These are phyloP conservation scores for Penaeus japonicus DNA, from an alignment of 1,140 invertebrate species.

Conservation along the genomic window DNA sequence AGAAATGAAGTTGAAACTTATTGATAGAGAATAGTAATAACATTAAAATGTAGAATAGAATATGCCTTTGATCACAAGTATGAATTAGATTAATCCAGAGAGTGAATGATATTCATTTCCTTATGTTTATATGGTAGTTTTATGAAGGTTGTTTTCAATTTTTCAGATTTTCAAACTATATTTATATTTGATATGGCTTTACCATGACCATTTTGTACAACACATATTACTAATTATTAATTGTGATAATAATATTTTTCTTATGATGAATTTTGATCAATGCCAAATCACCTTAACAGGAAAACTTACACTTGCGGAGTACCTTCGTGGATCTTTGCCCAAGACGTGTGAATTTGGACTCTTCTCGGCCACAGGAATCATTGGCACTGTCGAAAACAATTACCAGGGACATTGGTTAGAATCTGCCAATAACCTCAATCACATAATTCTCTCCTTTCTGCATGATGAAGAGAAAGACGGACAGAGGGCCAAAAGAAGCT, in stretches of 20 bases:
- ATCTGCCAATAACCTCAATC: constrained; percentile 23
- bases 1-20: not conserved
- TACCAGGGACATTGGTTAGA: constrained; percentile 31
- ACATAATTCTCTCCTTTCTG: constrained; percentile 16
- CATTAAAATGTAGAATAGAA: no score
- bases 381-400: constrained; percentile 29
- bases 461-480: not conserved
- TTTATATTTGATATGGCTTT: no score
- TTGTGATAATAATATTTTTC: no score
- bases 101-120: no score
- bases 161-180: no score
- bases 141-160: no score
- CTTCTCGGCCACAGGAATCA: constrained; percentile 18
- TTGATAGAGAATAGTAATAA: not conserved
- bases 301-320: not conserved
- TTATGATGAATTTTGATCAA: no score
- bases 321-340: not conserved
- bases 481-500: not conserved
- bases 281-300: not conserved
- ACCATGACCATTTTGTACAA: no score
- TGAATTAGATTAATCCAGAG: no score
- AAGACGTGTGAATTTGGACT: constrained; percentile 27
- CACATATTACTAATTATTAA: no score
- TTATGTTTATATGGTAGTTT: no score
- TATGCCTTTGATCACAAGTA: no score